Evolutionary conservation across 2,113 vertebrate genomes (phyloP), one percentile per base, ranked within the genome.

Genomic region (Cricetomys ansorgei): DNA sequence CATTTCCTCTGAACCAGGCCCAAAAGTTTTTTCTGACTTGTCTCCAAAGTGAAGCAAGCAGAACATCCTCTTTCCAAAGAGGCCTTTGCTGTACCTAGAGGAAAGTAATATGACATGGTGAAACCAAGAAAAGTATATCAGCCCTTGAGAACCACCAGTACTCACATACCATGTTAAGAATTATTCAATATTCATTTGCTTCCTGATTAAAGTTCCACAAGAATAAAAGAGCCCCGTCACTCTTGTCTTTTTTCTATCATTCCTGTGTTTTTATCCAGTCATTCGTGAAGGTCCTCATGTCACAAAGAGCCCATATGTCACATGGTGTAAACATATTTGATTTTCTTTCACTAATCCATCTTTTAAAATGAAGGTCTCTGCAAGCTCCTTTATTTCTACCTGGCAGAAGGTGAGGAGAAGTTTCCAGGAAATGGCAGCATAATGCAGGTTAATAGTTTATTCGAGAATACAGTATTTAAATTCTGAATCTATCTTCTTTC

Each of bases 391-490:
- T 76, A 50, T 34, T 34, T 67, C 34, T 43, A 3, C 31, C 21
- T 25, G n/a, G 62, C 40, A 64, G n/a, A 83, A 87, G 15, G n/a
- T 37, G 65, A 25, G 40, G 37, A 76, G 31, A 92, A 37, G 4
- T 12, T 43, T 37, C 0, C 34, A 86, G 27, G 21, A 16, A 69
- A 67, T n/a, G 11, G 2, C 67, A 93, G 3, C 10, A 92, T 55
- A 87, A 83, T 45, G 21, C 40, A 73, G 50, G 80, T 87, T 43
- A 50, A n/a, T 53, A 88, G 48, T 91, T 53, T 1, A 19, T 75
- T 31, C 31, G 86, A 27, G 62, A 94, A 75, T 15, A 69, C 3
- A 72, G 23, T 37, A 76, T 90, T 94, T 88, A 94, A 40, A 37
- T 94, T 90, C n/a, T 80, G 50, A 9, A 11, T 34, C 7, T 55